These are phyloP conservation scores for Platorchestia sp. DNA, from an alignment of 1,140 invertebrate genomes.

Conservation along the genomic window DNA sequence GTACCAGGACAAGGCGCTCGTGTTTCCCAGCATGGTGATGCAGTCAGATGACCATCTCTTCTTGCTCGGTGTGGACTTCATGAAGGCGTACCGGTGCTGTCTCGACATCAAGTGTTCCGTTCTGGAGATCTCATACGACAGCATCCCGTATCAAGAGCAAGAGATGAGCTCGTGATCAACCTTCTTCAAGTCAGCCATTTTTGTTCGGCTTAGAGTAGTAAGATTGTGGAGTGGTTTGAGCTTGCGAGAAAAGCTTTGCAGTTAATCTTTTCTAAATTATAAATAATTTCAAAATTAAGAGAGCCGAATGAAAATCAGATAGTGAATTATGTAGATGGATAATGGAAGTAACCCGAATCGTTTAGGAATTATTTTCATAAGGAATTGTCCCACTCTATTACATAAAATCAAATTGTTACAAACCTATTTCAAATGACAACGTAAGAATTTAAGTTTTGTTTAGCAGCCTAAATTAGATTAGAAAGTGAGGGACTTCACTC, in stretches of 20 bases:
- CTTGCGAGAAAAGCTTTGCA: background rate
- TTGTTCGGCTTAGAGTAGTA: background rate
- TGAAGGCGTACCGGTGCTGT: slow-evolving; percentile 21
- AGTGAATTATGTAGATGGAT: background rate
- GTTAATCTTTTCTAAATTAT: background rate
- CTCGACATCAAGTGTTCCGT: background rate
- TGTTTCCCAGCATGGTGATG: slow-evolving; percentile 46
- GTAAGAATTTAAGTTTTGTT: background rate
- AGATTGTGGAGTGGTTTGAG: background rate
- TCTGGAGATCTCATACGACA: background rate
- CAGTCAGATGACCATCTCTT: slow-evolving; percentile 15
- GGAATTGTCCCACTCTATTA: background rate
- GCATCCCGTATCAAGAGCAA: slow-evolving; percentile 13
- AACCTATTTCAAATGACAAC: background rate
- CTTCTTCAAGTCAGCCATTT: background rate
- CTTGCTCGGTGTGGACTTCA: slow-evolving; percentile 34
- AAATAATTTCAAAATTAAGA: background rate
- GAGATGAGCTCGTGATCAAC: background rate
- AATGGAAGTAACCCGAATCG: background rate
- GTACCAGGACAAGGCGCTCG: slow-evolving; percentile 20
- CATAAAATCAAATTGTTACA: background rate
- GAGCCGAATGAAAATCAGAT: background rate
- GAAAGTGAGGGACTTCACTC: background rate
- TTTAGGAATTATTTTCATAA: background rate
- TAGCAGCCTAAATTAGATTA: background rate